Evolutionary conservation across 2,888 invertebrate species (phyloP), one percentile per base, ranked within the genome.

Genomic region (Polyommatus iphigenia): DNA sequence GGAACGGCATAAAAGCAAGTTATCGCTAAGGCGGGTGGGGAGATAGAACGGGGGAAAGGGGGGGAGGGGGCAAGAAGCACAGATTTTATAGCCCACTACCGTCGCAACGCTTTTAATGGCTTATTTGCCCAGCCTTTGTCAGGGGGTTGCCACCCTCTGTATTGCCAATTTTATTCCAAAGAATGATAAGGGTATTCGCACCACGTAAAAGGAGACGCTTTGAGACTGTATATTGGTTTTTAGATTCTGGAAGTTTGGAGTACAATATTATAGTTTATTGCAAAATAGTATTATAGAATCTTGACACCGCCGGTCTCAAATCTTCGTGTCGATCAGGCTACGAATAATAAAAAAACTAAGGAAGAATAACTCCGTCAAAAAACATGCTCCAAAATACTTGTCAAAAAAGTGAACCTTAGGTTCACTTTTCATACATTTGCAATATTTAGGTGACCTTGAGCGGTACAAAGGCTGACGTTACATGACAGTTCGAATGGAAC

Each of bases 101-200:
- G 90, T 90, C 89, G 90, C 90, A 88, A 89, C 89, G 92, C 91
- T 92, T 92, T 92, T 93, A 93, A 94, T 93, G 91, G 93, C 93
- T 93, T 93, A 93, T 93, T 93, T 93, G 90, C 90, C 88, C 87
- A 88, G 91, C 92, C 91, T 90, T 90, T 90, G 89, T 87, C 81
- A 81, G 86, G 90, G 88, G 87, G 88, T 86, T 81, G 83, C 86
- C 85, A 81, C 87, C 88, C 87, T 89, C 89, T 90, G 89, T 90
- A 89, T 91, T 86, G 89, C 87, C 88, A 86, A 91, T 92, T 93
- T 93, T 91, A 91, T 92, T 91, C 86, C 82, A 82, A 87, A 87
- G 86, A 87, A 88, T 90, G 88, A 90, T 89, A 91, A 87, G 85
- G 85, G 83, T 82, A 79, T 81, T 82, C 85, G 86, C 85, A 87